Base-by-base conservation (phyloP, 2,888 invertebrate species). In the Melipona bicolor region DNA sequence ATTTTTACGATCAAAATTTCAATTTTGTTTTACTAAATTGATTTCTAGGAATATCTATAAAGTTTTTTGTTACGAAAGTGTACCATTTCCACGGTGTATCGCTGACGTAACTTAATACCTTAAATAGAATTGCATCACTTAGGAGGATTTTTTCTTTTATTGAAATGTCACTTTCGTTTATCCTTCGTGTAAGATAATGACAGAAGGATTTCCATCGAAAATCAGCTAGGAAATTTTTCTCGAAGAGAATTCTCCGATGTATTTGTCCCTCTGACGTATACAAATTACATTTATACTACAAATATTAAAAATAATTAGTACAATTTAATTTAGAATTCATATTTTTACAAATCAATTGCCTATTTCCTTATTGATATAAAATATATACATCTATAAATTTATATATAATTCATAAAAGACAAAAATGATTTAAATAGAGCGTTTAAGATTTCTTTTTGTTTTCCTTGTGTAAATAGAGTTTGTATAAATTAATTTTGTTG, bases 141-240 rank as follows among this genome's bases (percentile, higher is more conserved):
- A 24, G 13, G 11, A 50, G 50, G 43, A 64, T 27, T 52, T 43
- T 75, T 72, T 78, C 62, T 54, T 73, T 69, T 72, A 73, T 56
- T 73, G n/a, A 69, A 81, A 68, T 73, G 36, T 73, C 79, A 79
- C 36, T 73, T 78, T 68, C 71, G 49, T 78, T 80, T 71, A 71
- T 52, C n/a, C 36, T 59, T 71, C 32, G 24, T 15, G 4, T 27
- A 50, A 65, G 43, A 54, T 62, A 71, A 77, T 49, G n/a, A 9
- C 11, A 17, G 15, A 5, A 32, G n/a, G 43, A 76, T 49, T 64
- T 49, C 21, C 6, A 79, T 49, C 62, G 11, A 13, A 27, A 11
- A 0, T 0, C 24, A 11, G 0, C 0, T 13, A 13, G 4, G 49
- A 15, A 72, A 62, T n/a, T 15, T n/a, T 27, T 13, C 11, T 50